Evolutionary conservation across 1,140 invertebrate genomes (phyloP).

Genomic region (Geopemphigus sp.): DNA sequence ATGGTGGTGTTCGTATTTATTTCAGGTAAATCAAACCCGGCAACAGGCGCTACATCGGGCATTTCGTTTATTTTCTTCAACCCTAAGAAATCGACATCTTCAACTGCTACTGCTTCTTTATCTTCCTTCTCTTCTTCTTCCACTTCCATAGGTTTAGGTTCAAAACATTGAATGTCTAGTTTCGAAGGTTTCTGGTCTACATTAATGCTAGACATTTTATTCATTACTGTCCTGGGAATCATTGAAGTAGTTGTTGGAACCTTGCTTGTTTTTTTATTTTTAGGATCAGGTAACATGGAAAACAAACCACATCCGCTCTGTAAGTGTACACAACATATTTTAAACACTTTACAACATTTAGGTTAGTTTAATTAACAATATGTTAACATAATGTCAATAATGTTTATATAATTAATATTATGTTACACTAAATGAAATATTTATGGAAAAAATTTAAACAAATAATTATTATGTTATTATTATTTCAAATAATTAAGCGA

Average conservation of each 20-base stretch:
- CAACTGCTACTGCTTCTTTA: constrained; percentile 59
- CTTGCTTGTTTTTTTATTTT: constrained; percentile 48
- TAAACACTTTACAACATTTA: too few relatives aligned
- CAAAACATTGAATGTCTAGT: background rate
- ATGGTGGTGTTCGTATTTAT: constrained; percentile 29
- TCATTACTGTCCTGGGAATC: constrained; percentile 49
- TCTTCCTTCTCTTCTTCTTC: constrained; percentile 52
- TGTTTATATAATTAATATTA: too few relatives aligned
- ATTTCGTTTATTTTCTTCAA: constrained; percentile 51
- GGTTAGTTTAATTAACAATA: too few relatives aligned
- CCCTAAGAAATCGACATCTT: constrained; percentile 55
- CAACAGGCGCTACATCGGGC: constrained; percentile 54
- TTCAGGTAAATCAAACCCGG: constrained; percentile 51
- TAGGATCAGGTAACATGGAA: constrained; percentile 52
- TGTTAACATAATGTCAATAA: too few relatives aligned
- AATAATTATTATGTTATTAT: too few relatives aligned
- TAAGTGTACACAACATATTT: background rate
- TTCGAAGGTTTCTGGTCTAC: constrained; percentile 28
- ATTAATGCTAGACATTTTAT: constrained; percentile 21
- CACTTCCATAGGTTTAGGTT: constrained; percentile 47
- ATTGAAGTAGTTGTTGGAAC: constrained; percentile 46
- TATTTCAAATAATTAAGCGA: too few relatives aligned
- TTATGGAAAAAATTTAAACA: too few relatives aligned
- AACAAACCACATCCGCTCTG: constrained; percentile 53
- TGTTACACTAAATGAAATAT: too few relatives aligned